Base-by-base conservation (phyloP, 2,797 vertebrate species). In the Sebastes oblongus region DNA sequence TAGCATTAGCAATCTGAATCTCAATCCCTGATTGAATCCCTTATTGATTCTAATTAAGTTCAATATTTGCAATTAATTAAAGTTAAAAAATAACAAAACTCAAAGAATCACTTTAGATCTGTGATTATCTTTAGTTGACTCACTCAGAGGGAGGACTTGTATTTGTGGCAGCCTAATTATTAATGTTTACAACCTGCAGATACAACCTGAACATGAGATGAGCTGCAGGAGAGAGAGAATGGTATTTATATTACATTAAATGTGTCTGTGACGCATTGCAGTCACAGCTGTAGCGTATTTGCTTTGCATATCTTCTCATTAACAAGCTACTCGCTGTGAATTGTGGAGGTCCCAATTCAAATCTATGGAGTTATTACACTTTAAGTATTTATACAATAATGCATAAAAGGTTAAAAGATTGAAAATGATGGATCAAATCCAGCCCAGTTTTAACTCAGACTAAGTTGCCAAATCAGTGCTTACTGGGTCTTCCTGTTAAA, bases 401-500 rank as follows among this genome's bases (percentile, higher is more conserved):
- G 5, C 29, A 50, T 25, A 24, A 25, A 56, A 24, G 54, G 54
- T 56, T 50, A 12, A 56, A 56, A 56, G 11, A 34, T 10, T 34
- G 32, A 34, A 34, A 34, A 34, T 34, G 32, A 34, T 34, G 32
- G 32, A 34, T 34, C 32, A 34, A 10, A 34, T 34, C 32, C 32
- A 34, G 32, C 9, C 10, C 58, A 30, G 14, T 72, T 46, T 39
- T 2, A 64, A 27, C 24, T 75, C 18, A 5, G 4, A 58, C 2
- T 4, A 75, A 55, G 66, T 64, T 14, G 24, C 61, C 77, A 68
- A 25, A 55, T 75, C 81, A 39, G 72, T 55, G 24, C 8, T 75
- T 50, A 3, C 82, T 71, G 74, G 67, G 69, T 77, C 78, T 83
- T 80, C 69, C 69, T 72, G 65, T 70, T 65, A 18, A 67, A 74